Evolutionary conservation across 2,797 vertebrate genomes (phyloP).

Genomic region (Sebastolobus altivelis): DNA sequence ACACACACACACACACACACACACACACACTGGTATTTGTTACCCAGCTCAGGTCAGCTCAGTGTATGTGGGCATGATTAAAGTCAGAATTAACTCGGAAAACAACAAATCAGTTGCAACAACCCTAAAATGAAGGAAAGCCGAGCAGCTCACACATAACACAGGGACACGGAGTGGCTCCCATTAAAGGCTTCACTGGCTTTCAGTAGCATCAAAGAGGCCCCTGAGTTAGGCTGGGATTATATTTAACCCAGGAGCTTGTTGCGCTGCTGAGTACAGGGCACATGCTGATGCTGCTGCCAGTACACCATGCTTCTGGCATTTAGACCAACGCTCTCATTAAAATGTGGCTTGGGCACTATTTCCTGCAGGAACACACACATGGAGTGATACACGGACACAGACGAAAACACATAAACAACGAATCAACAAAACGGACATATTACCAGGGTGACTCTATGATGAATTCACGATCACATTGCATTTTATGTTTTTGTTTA

Average conservation of each 20-base stretch:
- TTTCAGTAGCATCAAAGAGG: constrained; percentile 85
- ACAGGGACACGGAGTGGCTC: constrained; percentile 71
- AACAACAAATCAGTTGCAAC: constrained; percentile 75
- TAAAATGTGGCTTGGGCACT: constrained; percentile 68
- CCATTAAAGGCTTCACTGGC: constrained; percentile 84
- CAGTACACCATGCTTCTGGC: constrained; percentile 68
- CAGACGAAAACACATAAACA: constrained; percentile 49
- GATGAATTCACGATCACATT: neutral
- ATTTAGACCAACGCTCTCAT: constrained; percentile 70
- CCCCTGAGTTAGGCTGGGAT: constrained; percentile 80
- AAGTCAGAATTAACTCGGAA: constrained; percentile 71
- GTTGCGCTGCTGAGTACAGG: constrained; percentile 67
- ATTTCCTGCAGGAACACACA: constrained; percentile 65
- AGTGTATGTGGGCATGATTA: constrained; percentile 57
- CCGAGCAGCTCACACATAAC: constrained; percentile 64
- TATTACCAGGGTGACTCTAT: neutral
- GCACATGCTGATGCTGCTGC: constrained; percentile 62
- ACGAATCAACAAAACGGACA: constrained; percentile 19
- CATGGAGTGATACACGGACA: constrained; percentile 44
- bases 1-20: constrained; percentile 5
- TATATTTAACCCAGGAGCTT: constrained; percentile 82
- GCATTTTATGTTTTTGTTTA: neutral
- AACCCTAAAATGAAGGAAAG: constrained; percentile 58
- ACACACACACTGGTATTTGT: constrained; percentile 10
- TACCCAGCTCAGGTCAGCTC: constrained; percentile 38